These are phyloP conservation scores for Salmo trutta DNA, from an alignment of 2,797 vertebrate genomes.

Conservation along the genomic window DNA sequence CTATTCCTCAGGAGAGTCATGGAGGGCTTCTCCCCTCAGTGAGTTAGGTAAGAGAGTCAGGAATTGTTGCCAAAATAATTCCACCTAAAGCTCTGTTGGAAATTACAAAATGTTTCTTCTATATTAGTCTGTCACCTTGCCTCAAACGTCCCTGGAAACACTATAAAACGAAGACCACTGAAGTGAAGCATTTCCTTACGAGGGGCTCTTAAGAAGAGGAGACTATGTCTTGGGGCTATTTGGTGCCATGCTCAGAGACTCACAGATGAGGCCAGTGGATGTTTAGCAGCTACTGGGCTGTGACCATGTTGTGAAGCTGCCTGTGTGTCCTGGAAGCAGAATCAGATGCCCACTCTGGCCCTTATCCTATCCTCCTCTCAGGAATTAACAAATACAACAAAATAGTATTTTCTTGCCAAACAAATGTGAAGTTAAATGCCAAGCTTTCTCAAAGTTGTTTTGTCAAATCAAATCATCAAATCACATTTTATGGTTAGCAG, in stretches of 20 bases:
- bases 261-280: constrained; percentile 12
- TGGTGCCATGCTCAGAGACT: constrained; percentile 2
- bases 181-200: constrained; percentile 53
- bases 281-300: neutral
- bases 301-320: constrained; percentile 27
- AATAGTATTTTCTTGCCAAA: neutral
- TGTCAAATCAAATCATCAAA: neutral
- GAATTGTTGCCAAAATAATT: constrained; percentile 69
- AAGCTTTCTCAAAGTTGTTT: neutral
- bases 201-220: constrained; percentile 13
- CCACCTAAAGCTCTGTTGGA: constrained; percentile 71
- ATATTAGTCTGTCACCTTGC: constrained; percentile 72
- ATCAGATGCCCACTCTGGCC: constrained; percentile 49
- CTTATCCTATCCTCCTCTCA: neutral
- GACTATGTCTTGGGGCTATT: constrained; percentile 11
- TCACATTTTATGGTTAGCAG: too few relatives aligned
- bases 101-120: constrained; percentile 70
- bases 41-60: constrained; percentile 73
- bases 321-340: constrained; percentile 48
- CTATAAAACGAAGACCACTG: constrained; percentile 50
- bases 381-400: neutral
- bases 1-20: constrained; percentile 73
- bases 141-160: constrained; percentile 68
- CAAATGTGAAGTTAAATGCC: neutral
- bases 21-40: constrained; percentile 58